Base-by-base conservation (phyloP, 2,113 vertebrate genomes). In the Leucoraja erinaceus region DNA sequence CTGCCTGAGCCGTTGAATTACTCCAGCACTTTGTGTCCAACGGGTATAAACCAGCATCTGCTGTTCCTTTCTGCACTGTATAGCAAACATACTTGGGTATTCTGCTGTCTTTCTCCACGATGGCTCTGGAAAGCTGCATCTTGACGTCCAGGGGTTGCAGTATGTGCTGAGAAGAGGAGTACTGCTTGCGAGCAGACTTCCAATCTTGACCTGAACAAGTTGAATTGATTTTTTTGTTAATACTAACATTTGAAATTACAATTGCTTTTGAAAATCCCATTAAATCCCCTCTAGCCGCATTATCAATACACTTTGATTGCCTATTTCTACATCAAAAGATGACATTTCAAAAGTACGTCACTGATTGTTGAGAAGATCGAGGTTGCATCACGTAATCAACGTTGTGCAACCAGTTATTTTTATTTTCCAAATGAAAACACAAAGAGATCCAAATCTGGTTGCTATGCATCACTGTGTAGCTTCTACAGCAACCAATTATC, bases 61-160 rank as follows among this genome's bases (percentile, higher is more conserved):
- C 38, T 47, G 38, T 47, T 47, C 38, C 38, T 47, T 1, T 47
- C 38, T 47, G 38, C 38, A 47, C 20, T 31, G n/a, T 11, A 18
- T 92, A 18, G 11, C 81, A 16, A 72, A 93, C 93, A 95, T 94
- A 99, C 99, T 96, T 98, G 93, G 99, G 95, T 98, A 99, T 99
- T 93, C 99, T 95, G 93, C 94, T 90, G 72, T 99, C 99, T 94
- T 97, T 98, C 66, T 99, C 98, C 93, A 99, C 97, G 98, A 99
- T 97, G 0, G 98, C 98, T 94, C 99, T 99, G 93, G 97, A 97
- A 94, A 99, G 92, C 93, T 98, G 97, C 6, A 99, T 93, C 0
- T 97, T 97, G 94, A 99, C 96, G 95, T 99, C 98, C 97, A 99
- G 97, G 0, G 98, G 99, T 68, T 97, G 98, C 20, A 99, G 95